Base-by-base conservation (phyloP, 2,797 vertebrate genomes). In the Poeciliopsis paucimaculata region DNA sequence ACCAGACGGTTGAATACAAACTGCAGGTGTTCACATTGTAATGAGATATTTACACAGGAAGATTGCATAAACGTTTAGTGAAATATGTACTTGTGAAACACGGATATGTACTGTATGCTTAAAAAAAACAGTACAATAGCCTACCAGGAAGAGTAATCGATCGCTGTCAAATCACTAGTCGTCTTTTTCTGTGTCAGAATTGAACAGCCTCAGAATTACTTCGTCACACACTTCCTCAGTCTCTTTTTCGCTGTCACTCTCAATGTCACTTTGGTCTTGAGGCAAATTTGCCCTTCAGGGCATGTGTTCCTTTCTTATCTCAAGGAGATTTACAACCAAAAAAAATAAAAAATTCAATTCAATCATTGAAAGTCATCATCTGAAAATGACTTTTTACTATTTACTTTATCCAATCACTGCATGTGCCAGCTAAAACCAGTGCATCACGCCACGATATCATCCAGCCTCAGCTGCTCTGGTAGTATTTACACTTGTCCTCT, bases 381-480 rank as follows among this genome's bases (percentile, higher is more conserved):
- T 9, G 15, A 36, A 34, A 64, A 64, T 18, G 3, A 31, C 60
- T 64, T 36, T 36, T 66, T 23, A 7, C 3, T 68, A 13, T 68
- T 68, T 68, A 68, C 64, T 41, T 36, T 64, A 36, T 64, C 36
- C n/a, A 15, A 23, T 20, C 36, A 41, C 23, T 26, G 70, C 0
- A 13, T 71, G 47, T 73, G 57, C 26, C 60, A 73, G 47, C 51
- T 41, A 23, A 51, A 36, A 60, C 39, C 78, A 68, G 26, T 39
- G 88, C 75, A 82, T 84, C 87, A 72, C 16, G 76, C 53, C 71
- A n/a, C 26, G 74, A 80, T 76, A 28, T 71, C 41, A 26, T 47
- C 45, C 53, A 49, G 43, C 53, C 66, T 5, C 77, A 75, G 26
- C 64, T 53, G 72, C 77, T 28, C 75, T 57, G 77, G 73, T 77